Conservation (phyloP, 2,797 vertebrate species). For the Cyprinodon diabolis region DNA sequence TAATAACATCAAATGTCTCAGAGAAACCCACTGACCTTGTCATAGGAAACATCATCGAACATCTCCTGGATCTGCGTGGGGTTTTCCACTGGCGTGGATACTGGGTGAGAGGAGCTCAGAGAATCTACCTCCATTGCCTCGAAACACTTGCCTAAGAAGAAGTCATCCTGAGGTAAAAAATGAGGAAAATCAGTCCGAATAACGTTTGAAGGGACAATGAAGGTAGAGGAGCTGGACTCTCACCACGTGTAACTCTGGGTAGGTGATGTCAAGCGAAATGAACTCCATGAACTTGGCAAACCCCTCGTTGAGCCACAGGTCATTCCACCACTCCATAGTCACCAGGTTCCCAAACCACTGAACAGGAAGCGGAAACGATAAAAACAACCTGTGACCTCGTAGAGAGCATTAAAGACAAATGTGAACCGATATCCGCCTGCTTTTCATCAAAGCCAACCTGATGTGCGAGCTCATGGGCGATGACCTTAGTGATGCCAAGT, state of each 20-base stretch:
- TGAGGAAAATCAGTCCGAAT: neutral
- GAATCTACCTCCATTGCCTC: constrained; percentile 90
- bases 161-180: constrained; percentile 80
- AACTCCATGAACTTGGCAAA: constrained; percentile 97
- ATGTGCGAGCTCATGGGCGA: constrained; percentile 92
- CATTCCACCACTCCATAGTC: constrained; percentile 98
- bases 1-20: neutral
- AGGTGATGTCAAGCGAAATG: constrained; percentile 85
- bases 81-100: constrained; percentile 88
- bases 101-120: constrained; percentile 89
- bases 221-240: constrained; percentile 50
- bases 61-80: constrained; percentile 91
- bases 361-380: constrained; percentile 9
- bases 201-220: neutral
- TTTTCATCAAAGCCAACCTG: constrained; percentile 75
- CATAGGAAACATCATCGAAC: constrained; percentile 93
- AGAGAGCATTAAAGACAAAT: neutral
- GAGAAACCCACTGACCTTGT: constrained; percentile 82
- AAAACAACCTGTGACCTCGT: neutral
- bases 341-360: constrained; percentile 98
- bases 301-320: constrained; percentile 95
- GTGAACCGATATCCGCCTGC: neutral
- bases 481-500: constrained; percentile 83
- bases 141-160: constrained; percentile 89
- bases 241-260: constrained; percentile 92